phyloP scores from a whole-genome alignment of 37 sponge, comb jelly and placozoan genomes.

The Spongilla lacustris region DNA sequence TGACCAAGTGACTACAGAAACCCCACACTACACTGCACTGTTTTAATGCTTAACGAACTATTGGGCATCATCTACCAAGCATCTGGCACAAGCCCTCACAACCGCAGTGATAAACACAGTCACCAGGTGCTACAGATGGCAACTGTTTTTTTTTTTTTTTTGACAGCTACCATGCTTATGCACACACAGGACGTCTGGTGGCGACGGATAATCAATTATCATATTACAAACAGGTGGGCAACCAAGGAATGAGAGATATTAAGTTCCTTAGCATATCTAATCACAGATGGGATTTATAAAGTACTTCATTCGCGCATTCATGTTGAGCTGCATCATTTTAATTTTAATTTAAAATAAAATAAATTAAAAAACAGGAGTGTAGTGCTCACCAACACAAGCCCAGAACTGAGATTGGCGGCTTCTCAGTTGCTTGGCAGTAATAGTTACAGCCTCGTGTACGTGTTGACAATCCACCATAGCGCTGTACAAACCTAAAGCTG shows the following conservation, averaged over 20 bases:
- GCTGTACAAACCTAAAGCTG: not conserved
- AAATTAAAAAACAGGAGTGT: no score
- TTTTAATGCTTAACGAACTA: not conserved
- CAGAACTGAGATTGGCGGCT: conserved; percentile 26
- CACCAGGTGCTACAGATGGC: not conserved
- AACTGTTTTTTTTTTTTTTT: not conserved
- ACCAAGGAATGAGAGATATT: not conserved
- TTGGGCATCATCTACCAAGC: no score
- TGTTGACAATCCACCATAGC: conserved; percentile 60
- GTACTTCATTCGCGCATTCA: not conserved
- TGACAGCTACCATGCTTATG: no score
- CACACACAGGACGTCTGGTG: not conserved
- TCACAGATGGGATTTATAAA: not conserved
- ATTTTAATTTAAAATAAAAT: no score
- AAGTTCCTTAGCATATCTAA: not conserved
- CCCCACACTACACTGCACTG: not conserved
- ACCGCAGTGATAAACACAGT: not conserved
- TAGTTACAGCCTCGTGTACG: conserved; percentile 24
- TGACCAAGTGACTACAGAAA: not conserved
- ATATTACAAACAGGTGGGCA: not conserved
- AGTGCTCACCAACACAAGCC: conserved; percentile 47
- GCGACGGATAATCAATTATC: not conserved
- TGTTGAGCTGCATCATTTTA: not conserved
- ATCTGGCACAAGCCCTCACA: not conserved
- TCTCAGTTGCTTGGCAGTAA: conserved; percentile 16